phyloP scores from a whole-genome alignment of 2,113 vertebrate species.

The Scolopax mira region DNA sequence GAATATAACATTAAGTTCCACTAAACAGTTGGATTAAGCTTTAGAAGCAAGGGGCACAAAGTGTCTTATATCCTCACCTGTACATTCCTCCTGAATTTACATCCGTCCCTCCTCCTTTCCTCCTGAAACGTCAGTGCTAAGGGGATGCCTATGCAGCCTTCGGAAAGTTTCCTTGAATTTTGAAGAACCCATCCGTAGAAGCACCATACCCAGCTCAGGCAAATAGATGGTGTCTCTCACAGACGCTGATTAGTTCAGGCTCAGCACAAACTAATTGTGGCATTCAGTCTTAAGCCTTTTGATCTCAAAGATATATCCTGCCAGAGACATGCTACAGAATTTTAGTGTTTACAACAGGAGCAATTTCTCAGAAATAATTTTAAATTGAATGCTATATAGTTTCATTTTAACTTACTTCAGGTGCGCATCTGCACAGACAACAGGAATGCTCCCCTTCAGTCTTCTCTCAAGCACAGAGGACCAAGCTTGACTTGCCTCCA shows the following conservation, averaged over 20 bases:
- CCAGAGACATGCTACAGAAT: neutral
- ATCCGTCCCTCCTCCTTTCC: neutral
- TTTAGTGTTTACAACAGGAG: neutral
- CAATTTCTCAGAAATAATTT: neutral
- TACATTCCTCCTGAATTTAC: no score
- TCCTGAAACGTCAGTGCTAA: neutral
- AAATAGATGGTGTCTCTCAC: accelerated
- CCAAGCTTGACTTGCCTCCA: neutral
- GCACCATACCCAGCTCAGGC: neutral
- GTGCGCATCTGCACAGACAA: neutral
- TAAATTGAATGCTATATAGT: accelerated
- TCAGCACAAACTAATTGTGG: neutral
- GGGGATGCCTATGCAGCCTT: neutral
- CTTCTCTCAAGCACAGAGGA: neutral
- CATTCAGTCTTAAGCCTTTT: neutral
- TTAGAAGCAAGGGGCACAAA: neutral
- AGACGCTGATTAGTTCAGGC: neutral
- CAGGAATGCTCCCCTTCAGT: neutral
- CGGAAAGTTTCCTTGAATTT: neutral
- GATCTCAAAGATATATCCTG: no score
- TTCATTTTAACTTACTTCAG: neutral
- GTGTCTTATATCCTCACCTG: neutral
- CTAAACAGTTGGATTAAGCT: neutral
- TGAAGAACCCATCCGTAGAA: neutral
- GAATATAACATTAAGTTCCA: neutral